phyloP scores from a whole-genome alignment of 2,797 vertebrate genomes.

The Acanthurus leucopareius region DNA sequence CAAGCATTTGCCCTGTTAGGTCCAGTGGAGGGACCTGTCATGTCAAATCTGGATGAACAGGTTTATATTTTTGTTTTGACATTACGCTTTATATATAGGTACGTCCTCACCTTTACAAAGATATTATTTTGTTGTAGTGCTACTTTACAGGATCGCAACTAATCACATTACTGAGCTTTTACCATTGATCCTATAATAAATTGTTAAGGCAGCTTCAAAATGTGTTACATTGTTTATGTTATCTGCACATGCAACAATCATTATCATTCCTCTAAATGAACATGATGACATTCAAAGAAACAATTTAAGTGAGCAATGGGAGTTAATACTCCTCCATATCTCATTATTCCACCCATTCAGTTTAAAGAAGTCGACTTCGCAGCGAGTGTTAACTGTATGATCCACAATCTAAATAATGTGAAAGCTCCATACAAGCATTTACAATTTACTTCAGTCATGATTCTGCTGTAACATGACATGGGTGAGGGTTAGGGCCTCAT shows the following conservation, averaged over 20 bases:
- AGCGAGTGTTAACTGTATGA: slow-evolving; percentile 4
- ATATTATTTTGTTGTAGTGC: neutral
- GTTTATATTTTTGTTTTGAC: neutral
- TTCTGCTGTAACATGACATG: slow-evolving; percentile 11
- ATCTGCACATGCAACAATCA: neutral
- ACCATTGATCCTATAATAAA: neutral
- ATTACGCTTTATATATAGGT: neutral
- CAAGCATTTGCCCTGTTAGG: neutral
- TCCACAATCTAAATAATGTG: neutral
- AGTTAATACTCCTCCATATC: neutral
- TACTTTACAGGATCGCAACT: neutral
- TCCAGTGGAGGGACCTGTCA: neutral
- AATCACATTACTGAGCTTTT: neutral
- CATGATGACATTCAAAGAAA: neutral
- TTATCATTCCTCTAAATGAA: neutral
- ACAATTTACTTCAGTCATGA: slow-evolving; percentile 14
- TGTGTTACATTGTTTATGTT: neutral
- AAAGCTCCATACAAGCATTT: neutral
- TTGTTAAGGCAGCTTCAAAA: neutral
- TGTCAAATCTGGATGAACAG: neutral
- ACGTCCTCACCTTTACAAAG: neutral
- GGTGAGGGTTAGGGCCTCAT: slow-evolving; percentile 19
- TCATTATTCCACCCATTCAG: slow-evolving; percentile 9
- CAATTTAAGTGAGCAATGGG: neutral
- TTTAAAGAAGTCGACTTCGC: neutral